Evolutionary conservation across 2,797 vertebrate species (phyloP).

Genomic region (Nasua narica): DNA sequence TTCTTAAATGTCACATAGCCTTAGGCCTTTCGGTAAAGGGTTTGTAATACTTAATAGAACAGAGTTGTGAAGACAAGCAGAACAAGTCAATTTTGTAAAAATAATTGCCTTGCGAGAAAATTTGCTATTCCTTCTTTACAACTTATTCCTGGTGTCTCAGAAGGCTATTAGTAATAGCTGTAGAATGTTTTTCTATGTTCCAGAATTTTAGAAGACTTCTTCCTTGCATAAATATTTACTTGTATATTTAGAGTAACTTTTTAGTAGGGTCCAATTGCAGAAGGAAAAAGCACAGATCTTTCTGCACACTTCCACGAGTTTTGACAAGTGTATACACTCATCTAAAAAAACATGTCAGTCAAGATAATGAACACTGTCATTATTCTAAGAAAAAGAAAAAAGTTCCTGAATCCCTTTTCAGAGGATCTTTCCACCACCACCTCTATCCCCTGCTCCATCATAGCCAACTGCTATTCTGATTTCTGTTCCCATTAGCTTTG

Average conservation of each 20-base stretch:
- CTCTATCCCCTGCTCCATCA: background rate
- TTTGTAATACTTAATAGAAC: background rate
- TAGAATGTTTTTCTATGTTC: background rate
- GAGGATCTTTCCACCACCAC: background rate
- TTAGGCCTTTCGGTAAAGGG: background rate
- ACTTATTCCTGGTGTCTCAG: background rate
- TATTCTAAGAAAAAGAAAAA: background rate
- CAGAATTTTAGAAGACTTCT: background rate
- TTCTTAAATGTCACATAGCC: background rate
- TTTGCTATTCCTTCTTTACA: too few species aligned
- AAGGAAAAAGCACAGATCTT: background rate
- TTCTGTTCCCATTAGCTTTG: background rate
- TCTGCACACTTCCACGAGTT: background rate
- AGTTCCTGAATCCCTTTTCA: background rate
- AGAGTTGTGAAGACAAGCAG: background rate
- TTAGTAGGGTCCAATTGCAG: too few species aligned
- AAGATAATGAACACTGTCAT: background rate
- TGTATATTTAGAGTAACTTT: background rate
- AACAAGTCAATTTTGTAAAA: background rate
- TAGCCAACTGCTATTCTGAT: background rate
- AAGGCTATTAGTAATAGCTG: background rate
- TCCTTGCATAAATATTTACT: background rate
- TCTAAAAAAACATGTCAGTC: background rate
- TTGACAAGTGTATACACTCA: background rate
- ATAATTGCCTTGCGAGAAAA: background rate